phyloP scores from a whole-genome alignment of 1,140 invertebrate species.

The Bathynomus jamesi region DNA sequence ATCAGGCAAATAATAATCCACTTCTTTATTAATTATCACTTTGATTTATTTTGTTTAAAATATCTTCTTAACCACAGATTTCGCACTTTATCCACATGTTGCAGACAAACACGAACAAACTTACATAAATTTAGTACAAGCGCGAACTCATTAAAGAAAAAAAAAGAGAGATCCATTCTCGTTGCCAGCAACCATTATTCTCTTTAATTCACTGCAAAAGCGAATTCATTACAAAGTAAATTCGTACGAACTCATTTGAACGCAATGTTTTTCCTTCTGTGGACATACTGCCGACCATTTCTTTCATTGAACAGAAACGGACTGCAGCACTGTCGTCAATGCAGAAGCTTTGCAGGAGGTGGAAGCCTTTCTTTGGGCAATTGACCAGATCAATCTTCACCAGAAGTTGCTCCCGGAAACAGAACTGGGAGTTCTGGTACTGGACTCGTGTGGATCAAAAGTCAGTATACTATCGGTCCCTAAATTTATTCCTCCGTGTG shows the following conservation, averaged over 20 bases:
- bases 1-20: too few species aligned
- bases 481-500: too few species aligned
- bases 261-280: not conserved
- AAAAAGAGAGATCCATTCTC: not conserved
- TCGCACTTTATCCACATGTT: too few species aligned
- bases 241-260: not conserved
- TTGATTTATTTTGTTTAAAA: too few species aligned
- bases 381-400: slow-evolving; percentile 46
- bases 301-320: slow-evolving; percentile 16
- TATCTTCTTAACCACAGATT: too few species aligned
- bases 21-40: too few species aligned
- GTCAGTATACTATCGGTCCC: slow-evolving; percentile 24
- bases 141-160: too few species aligned
- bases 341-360: slow-evolving; percentile 43
- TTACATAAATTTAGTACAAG: too few species aligned
- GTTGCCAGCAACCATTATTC: not conserved
- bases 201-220: not conserved
- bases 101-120: too few species aligned
- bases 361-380: slow-evolving; percentile 48
- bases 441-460: slow-evolving; percentile 41
- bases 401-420: slow-evolving; percentile 39
- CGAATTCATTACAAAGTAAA: not conserved
- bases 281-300: not conserved
- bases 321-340: slow-evolving; percentile 27
- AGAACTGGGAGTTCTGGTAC: slow-evolving; percentile 39